phyloP scores from a whole-genome alignment of 1,140 invertebrate species.

The Bradysia coprophila region DNA sequence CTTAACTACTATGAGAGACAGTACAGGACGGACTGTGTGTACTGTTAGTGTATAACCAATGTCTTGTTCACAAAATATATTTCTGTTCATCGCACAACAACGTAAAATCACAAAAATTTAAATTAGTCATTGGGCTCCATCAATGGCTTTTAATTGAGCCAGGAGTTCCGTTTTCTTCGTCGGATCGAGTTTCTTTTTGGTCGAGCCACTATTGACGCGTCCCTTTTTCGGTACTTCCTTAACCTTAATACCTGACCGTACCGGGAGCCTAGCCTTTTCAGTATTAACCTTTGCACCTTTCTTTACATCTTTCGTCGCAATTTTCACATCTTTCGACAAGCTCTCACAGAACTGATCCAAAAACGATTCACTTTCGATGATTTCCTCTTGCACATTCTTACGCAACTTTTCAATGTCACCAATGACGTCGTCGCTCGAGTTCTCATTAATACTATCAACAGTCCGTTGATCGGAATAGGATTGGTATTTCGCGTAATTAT shows the following conservation, averaged over 20 bases:
- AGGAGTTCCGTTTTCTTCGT: slow-evolving; percentile 36
- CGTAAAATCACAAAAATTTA: too few relatives aligned
- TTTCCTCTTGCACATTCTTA: slow-evolving; percentile 18
- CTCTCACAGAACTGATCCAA: slow-evolving; percentile 17
- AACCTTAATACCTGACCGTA: too few relatives aligned
- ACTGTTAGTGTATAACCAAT: not conserved
- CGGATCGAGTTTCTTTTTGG: slow-evolving; percentile 8
- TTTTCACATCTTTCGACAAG: slow-evolving; percentile 11
- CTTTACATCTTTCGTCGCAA: slow-evolving; percentile 8
- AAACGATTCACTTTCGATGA: slow-evolving; percentile 18
- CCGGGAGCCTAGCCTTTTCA: too few relatives aligned
- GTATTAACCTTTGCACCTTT: too few relatives aligned
- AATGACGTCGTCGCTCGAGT: too few relatives aligned
- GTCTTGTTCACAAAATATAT: too few relatives aligned
- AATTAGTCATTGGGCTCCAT: too few relatives aligned
- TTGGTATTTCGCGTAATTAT: not conserved
- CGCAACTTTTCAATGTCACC: too few relatives aligned
- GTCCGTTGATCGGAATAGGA: not conserved
- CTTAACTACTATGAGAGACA: not conserved
- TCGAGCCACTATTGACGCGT: not conserved
- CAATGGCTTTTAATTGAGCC: slow-evolving; percentile 41
- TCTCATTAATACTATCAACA: slow-evolving; percentile 1
- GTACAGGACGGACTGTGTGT: not conserved
- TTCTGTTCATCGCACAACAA: too few relatives aligned
- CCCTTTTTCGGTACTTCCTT: too few relatives aligned